A percentile compares a stretch with the other conserved stretches of the same genome.
Evolutionary conservation across 2,113 vertebrate species (phyloP).

Genomic region (Numida meleagris): DNA sequence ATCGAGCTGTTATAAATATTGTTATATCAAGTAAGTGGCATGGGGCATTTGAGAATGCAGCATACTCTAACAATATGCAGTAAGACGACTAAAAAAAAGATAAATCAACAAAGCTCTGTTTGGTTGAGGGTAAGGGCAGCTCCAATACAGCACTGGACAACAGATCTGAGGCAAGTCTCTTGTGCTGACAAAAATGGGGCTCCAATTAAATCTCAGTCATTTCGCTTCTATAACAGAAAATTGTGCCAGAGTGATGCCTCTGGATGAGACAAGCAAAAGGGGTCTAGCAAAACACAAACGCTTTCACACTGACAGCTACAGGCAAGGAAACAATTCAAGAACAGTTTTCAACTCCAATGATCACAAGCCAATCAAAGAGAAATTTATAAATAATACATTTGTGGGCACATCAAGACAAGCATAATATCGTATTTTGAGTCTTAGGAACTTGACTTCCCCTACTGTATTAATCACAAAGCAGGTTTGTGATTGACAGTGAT

Average conservation of each 20-base stretch:
- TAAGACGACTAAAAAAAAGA: constrained; percentile 14
- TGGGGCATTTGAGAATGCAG: constrained; percentile 39
- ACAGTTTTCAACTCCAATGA: not conserved
- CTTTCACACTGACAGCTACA: not conserved
- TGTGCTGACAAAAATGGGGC: not conserved
- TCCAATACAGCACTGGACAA: not conserved
- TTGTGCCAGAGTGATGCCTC: not conserved
- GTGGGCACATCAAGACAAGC: not conserved
- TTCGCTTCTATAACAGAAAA: not conserved
- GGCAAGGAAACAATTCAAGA: not conserved
- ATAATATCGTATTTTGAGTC: not conserved
- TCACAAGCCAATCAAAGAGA: not conserved
- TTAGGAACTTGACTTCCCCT: not conserved
- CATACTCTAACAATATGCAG: not conserved
- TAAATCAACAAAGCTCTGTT: constrained; percentile 7
- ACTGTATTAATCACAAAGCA: accelerated
- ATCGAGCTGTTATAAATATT: constrained; percentile 84
- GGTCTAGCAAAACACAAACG: not conserved
- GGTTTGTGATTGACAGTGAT: not conserved
- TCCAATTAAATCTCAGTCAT: not conserved
- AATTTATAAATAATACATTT: not conserved
- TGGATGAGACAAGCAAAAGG: not conserved
- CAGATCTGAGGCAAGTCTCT: not conserved
- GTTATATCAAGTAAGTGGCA: constrained; percentile 50
- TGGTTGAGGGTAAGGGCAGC: not conserved